phyloP scores from a whole-genome alignment of 2,888 invertebrate species.

The Limenitis camilla region DNA sequence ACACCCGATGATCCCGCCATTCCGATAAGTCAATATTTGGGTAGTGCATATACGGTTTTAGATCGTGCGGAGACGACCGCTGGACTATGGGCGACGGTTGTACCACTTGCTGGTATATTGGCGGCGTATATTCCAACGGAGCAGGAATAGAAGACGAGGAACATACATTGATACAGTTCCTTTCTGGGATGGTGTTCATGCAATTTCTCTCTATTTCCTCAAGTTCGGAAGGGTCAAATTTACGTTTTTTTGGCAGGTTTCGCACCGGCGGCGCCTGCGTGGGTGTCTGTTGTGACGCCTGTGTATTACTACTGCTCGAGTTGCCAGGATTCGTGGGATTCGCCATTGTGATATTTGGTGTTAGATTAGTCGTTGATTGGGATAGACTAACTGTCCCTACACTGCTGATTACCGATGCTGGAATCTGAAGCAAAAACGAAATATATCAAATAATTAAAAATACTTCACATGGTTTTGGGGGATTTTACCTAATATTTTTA shows the following conservation, averaged over 20 bases:
- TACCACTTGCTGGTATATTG: slow-evolving; percentile 43
- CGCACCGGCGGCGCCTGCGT: slow-evolving; percentile 77
- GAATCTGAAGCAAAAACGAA: slow-evolving; percentile 50
- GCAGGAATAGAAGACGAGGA: slow-evolving; percentile 41
- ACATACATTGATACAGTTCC: slow-evolving; percentile 30
- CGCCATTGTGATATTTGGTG: slow-evolving; percentile 61
- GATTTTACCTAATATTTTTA: too few relatives aligned
- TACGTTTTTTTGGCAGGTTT: slow-evolving; percentile 95
- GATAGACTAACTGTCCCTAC: slow-evolving; percentile 73
- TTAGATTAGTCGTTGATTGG: slow-evolving; percentile 54
- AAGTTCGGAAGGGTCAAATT: slow-evolving; percentile 85
- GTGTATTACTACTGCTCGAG: slow-evolving; percentile 46
- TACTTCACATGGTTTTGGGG: too few relatives aligned
- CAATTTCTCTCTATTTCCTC: slow-evolving; percentile 78
- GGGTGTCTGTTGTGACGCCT: slow-evolving; percentile 54
- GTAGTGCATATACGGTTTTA: slow-evolving; percentile 66
- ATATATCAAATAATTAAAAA: too few relatives aligned
- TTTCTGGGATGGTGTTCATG: slow-evolving; percentile 49
- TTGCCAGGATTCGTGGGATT: slow-evolving; percentile 64
- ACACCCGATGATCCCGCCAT: slow-evolving; percentile 93
- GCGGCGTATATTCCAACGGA: slow-evolving; percentile 46
- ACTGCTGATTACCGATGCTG: slow-evolving; percentile 75
- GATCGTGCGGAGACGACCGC: slow-evolving; percentile 74
- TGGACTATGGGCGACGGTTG: slow-evolving; percentile 59
- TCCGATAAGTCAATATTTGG: slow-evolving; percentile 89